phyloP scores from a whole-genome alignment of 2,888 invertebrate species.

The Clitarchus hookeri region DNA sequence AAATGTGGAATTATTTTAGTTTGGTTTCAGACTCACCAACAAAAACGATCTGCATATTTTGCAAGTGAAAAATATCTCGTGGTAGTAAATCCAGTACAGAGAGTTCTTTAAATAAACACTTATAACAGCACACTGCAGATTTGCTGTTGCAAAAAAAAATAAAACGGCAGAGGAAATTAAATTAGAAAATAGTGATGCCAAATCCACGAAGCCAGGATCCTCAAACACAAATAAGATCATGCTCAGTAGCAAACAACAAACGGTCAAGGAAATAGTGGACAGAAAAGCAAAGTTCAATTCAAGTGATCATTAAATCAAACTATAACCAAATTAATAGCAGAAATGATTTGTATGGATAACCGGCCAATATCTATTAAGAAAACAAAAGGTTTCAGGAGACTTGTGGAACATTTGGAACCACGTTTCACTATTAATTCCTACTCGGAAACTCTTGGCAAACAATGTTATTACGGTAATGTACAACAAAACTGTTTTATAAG shows the following conservation, averaged over 20 bases:
- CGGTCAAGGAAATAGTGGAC: neutral
- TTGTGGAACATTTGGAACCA: conserved; percentile 4
- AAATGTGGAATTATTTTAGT: neutral
- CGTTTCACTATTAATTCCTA: neutral
- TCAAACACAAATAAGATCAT: neutral
- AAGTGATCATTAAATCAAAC: neutral
- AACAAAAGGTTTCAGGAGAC: neutral
- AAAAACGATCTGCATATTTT: neutral
- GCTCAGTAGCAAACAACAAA: neutral
- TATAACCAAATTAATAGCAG: neutral
- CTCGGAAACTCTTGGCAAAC: neutral
- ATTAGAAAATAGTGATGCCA: neutral
- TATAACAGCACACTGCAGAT: neutral
- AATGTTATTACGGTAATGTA: no score
- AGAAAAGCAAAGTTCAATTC: neutral
- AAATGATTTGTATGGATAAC: neutral
- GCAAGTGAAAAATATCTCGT: neutral
- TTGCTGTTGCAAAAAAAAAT: neutral
- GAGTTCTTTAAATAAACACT: neutral
- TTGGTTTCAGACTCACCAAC: neutral
- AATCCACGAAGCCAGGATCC: neutral
- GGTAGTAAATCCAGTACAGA: neutral
- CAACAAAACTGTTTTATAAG: neutral
- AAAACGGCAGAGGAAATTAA: neutral
- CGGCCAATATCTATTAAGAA: neutral